Base-by-base conservation (phyloP, 2,797 vertebrate species). In the Bradypodion pumilum region DNA sequence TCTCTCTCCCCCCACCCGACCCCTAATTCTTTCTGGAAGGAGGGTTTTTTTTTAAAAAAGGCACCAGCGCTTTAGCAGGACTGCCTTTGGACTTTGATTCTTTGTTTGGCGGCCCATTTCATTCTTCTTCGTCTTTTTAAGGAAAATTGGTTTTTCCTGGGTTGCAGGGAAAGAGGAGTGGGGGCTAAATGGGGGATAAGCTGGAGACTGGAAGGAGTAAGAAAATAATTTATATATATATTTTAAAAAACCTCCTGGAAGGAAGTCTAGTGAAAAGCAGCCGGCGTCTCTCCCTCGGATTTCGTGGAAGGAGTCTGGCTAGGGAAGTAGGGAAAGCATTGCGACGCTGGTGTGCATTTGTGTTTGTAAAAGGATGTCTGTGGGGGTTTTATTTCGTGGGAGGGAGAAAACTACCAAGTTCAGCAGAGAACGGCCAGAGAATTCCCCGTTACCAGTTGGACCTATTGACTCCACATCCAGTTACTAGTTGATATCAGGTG, bases 81-180 rank as follows among this genome's bases (percentile, higher is more conserved):
- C 25, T 21, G 49, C 35, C 35, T 56, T 44, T 40, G 68, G 23
- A n/a, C 37, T 1, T 7, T 0, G 6, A 25, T 56, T 56, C 32
- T 25, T 40, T 19, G 27, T 8, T 7, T 12, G 52, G 25, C 1
- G 37, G 66, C 15, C 7, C 42, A 4, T 35, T 73, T 13, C 7
- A 1, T 60, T 5, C 12, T 60, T 5, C 12, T 23, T 60, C 13
- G 6, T 21, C 5, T 69, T 40, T 21, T 65, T 12, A 32, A 66
- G n/a, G n/a, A 9, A 77, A 16, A 40, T 42, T 5, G 37, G 21
- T 7, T 56, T 3, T n/a, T 2, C 35, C 23, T 27, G 7, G 75
- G 9, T 62, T 23, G 0, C n/a, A n/a, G n/a, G n/a, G n/a, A n/a
- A n/a, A n/a, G n/a, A n/a, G 0, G 15, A 15, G 56, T 5, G 10